phyloP scores from a whole-genome alignment of 2,797 vertebrate species.

The Ispidina lecontei region DNA sequence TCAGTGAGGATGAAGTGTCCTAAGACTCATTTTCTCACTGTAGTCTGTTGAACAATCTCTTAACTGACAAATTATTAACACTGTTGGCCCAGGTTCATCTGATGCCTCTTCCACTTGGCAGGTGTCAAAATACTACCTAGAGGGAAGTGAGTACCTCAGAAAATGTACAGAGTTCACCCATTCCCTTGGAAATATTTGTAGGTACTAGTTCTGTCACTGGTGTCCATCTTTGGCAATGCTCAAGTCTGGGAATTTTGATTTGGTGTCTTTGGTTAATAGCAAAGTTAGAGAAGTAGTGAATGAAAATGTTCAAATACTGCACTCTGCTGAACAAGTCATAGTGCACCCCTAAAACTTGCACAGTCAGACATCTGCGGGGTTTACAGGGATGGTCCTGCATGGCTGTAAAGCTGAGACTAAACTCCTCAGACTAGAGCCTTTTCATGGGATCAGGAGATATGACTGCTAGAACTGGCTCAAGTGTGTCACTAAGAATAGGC shows the following conservation, averaged over 20 bases:
- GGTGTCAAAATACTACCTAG: background rate
- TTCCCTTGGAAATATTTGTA: constrained; percentile 3
- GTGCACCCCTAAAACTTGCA: background rate
- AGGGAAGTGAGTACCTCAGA: background rate
- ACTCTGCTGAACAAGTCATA: background rate
- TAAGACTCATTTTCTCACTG: background rate
- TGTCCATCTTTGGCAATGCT: background rate
- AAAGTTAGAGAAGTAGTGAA: background rate
- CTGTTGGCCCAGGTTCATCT: background rate
- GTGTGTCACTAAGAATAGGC: constrained; percentile 48
- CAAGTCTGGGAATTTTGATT: background rate
- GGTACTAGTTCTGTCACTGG: background rate
- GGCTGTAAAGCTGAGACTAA: background rate
- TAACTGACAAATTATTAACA: background rate
- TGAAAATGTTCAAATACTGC: background rate
- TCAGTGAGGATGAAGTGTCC: background rate
- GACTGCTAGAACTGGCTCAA: constrained; percentile 42
- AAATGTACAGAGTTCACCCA: background rate
- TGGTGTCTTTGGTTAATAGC: background rate
- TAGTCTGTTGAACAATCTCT: background rate
- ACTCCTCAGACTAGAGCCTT: background rate
- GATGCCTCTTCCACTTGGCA: background rate
- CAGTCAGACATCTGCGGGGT: background rate
- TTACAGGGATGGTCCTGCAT: background rate
- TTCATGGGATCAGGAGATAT: background rate